Evolutionary conservation across 2,888 invertebrate species (phyloP), one percentile per base, ranked within the genome.

Genomic region (Lissonota sp.): DNA sequence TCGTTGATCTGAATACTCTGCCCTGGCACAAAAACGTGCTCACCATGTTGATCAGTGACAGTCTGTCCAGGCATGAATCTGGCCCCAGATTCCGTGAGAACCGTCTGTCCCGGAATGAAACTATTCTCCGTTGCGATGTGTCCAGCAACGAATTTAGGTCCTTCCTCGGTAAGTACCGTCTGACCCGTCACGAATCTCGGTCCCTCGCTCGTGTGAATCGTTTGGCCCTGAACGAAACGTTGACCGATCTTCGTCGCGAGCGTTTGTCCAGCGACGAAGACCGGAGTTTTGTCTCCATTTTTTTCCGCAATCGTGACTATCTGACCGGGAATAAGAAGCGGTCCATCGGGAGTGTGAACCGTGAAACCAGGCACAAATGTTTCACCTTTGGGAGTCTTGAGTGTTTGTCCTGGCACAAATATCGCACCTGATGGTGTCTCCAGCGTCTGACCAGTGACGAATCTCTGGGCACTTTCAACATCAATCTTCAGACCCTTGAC

Each of bases 331-430:
- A 97, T 94, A 14, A 97, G 93, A 39, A 95, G 94, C 0, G 96
- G 95, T 39, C 96, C 96, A 60, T 94, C 93, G 26, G 95, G 95
- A 1, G 96, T 95, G 85, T 94, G 94, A 10, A 97, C 94, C 55
- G 95, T 96, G 79, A 96, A 94, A 1, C 97, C 97, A 16, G 97
- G 96, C 49, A 96, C 95, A 91, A 97, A 97, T 66, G 94, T 93
- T 8, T 94, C 93, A 0, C 96, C 96, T 79, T 93, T 93, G 62
- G 95, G 95, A 3, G 96, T 96, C 84, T 95, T 94, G 6, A 96
- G 93, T 0, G 96, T 96, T 92, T 96, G 96, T 4, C 97, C 97
- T 0, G 97, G 96, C 10, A 96, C 95, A 88, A 97, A 97, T 58
- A 95, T 92, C 44, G 95, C 94, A 1, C 96, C 96, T 75, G 94